A percentile compares a stretch with the other conserved stretches of the same genome.
Conservation (phyloP, 1,140 invertebrate species). For the Procambarus clarkii region DNA sequence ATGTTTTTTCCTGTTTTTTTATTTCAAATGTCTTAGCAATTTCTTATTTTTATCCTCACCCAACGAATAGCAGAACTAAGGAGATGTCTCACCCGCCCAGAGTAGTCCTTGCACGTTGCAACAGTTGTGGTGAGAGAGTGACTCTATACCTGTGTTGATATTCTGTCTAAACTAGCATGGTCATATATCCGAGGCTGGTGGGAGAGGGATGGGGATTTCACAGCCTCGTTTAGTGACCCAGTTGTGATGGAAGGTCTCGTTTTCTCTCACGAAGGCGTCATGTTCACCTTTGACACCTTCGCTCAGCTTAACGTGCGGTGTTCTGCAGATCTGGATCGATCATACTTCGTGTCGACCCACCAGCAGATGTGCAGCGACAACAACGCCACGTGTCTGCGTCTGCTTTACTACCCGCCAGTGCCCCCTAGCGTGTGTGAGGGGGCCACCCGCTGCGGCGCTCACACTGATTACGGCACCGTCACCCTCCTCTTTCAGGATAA, state of each 20-base stretch:
- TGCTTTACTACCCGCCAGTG: constrained; percentile 83
- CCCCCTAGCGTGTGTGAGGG: constrained; percentile 74
- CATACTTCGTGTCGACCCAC: constrained; percentile 81
- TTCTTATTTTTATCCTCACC: too few species aligned
- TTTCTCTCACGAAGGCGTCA: neutral
- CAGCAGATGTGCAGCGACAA: constrained; percentile 80
- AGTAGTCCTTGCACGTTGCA: too few species aligned
- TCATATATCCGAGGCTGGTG: too few species aligned
- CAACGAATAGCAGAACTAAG: too few species aligned
- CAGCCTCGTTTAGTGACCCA: too few species aligned
- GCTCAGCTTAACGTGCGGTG: neutral
- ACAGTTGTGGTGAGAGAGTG: too few species aligned
- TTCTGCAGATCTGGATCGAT: constrained; percentile 73
- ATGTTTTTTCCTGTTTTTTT: too few species aligned
- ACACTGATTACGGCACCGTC: constrained; percentile 85
- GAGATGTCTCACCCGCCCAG: too few species aligned
- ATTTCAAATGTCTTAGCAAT: too few species aligned
- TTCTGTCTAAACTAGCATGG: too few species aligned
- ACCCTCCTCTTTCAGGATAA: constrained; percentile 83
- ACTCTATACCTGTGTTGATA: too few species aligned
- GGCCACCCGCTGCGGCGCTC: constrained; percentile 82
- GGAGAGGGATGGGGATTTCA: too few species aligned
- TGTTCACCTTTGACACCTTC: neutral
- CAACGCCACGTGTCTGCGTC: constrained; percentile 82
- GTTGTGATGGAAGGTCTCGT: neutral